Evolutionary conservation across 53 echinoderm and acorn worm genomes (phyloP).

Genomic region (Holothuria leucospilota): DNA sequence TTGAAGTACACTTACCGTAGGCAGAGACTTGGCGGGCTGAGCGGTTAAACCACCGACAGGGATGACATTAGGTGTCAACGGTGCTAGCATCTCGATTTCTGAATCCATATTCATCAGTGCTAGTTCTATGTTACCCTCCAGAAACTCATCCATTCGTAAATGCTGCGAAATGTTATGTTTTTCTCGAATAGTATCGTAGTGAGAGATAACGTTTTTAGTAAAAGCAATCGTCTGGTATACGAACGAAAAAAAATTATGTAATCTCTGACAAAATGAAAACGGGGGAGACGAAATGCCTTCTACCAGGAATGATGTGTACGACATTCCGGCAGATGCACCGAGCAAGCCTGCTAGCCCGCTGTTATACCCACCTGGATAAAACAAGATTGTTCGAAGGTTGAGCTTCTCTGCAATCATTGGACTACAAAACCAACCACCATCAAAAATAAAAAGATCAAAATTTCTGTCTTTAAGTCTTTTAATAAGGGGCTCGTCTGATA

Average conservation of each 20-base stretch:
- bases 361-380: slow-evolving; percentile 46
- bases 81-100: slow-evolving; percentile 51
- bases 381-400: slow-evolving; percentile 46
- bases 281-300: slow-evolving; percentile 55
- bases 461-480: slow-evolving; percentile 42
- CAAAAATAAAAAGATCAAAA: slow-evolving; percentile 67
- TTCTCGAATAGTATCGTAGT: slow-evolving; percentile 58
- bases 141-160: background rate
- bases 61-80: slow-evolving; percentile 70
- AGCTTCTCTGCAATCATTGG: slow-evolving; percentile 62
- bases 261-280: slow-evolving; percentile 69
- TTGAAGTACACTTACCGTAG: slow-evolving; percentile 41
- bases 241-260: slow-evolving; percentile 56
- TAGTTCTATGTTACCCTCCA: slow-evolving; percentile 53
- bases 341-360: background rate
- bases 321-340: slow-evolving; percentile 53
- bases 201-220: slow-evolving; percentile 30
- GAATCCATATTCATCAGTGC: slow-evolving; percentile 75
- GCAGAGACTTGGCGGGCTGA: slow-evolving; percentile 62
- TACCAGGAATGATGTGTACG: slow-evolving; percentile 51
- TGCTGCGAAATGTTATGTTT: slow-evolving; percentile 60
- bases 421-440: slow-evolving; percentile 68
- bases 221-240: slow-evolving; percentile 29
- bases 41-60: slow-evolving; percentile 74
- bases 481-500: slow-evolving; percentile 60